phyloP scores from a whole-genome alignment of 2,797 vertebrate species.

The Cossypha dichroa region DNA sequence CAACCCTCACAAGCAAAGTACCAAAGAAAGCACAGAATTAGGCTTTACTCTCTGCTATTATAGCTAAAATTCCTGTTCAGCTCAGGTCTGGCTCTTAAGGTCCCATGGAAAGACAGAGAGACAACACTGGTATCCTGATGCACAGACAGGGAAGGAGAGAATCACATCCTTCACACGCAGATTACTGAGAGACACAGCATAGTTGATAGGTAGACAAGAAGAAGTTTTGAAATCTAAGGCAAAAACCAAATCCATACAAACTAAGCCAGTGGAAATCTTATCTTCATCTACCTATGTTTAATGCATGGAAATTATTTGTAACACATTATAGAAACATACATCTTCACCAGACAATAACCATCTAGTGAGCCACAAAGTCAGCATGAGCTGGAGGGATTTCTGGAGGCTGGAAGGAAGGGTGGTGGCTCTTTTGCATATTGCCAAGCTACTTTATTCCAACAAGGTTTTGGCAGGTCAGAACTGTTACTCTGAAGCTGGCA shows the following conservation, averaged over 20 bases:
- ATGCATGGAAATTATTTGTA: not conserved
- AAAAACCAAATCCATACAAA: not conserved
- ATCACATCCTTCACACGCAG: not conserved
- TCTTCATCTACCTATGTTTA: not conserved
- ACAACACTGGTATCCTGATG: not conserved
- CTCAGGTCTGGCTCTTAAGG: not conserved
- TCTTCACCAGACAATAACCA: not conserved
- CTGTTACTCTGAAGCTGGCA: constrained; percentile 15
- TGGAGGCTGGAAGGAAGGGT: not conserved
- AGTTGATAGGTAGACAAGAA: not conserved
- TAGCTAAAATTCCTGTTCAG: not conserved
- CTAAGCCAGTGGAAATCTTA: not conserved
- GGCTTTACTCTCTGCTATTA: not conserved
- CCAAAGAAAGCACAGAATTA: not conserved
- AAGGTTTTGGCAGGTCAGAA: constrained; percentile 45
- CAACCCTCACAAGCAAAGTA: not conserved
- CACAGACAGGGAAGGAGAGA: not conserved
- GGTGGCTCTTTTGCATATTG: not conserved
- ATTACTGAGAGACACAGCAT: not conserved
- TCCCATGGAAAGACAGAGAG: not conserved
- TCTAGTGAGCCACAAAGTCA: not conserved
- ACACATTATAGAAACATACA: not conserved
- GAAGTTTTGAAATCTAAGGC: not conserved
- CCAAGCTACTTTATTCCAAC: constrained; percentile 8
- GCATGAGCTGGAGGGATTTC: not conserved